Evolutionary conservation across 2,113 vertebrate genomes (phyloP).

Genomic region (Pedetes capensis): DNA sequence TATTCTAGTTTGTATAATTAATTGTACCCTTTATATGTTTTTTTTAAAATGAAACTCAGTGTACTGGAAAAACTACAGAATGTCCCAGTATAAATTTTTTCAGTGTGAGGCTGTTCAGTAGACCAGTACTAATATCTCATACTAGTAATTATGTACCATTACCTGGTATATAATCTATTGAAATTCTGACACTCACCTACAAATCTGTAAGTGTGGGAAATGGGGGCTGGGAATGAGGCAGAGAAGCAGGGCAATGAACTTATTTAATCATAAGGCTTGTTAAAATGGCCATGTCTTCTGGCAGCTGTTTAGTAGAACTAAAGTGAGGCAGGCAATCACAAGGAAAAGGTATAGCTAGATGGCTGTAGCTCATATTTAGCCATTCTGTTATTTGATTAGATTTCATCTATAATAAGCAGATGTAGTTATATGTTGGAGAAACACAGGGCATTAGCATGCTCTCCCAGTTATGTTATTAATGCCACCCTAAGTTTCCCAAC

Average conservation of each 20-base stretch:
- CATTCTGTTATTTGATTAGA: not conserved
- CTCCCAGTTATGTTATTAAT: not conserved
- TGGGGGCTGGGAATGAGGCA: not conserved
- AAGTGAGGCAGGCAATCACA: not conserved
- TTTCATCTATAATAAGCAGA: not conserved
- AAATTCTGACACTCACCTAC: not conserved
- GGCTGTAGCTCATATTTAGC: not conserved
- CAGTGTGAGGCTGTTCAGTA: not conserved
- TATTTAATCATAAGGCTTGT: not conserved
- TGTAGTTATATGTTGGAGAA: accelerated
- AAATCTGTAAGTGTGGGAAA: not conserved
- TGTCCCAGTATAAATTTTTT: not conserved
- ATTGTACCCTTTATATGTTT: not conserved
- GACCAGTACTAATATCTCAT: not conserved
- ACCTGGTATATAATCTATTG: not conserved
- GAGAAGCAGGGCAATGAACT: not conserved
- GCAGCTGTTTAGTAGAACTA: not conserved
- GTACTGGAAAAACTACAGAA: not conserved
- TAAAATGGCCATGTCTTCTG: not conserved
- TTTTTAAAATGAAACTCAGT: not conserved
- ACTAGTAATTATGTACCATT: not conserved
- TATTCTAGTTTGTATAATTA: not conserved
- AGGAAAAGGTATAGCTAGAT: not conserved
- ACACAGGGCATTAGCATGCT: not conserved
- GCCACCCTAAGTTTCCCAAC: not conserved